Evolutionary conservation across 2,797 vertebrate species (phyloP).

Genomic region (Alectoris magna): DNA sequence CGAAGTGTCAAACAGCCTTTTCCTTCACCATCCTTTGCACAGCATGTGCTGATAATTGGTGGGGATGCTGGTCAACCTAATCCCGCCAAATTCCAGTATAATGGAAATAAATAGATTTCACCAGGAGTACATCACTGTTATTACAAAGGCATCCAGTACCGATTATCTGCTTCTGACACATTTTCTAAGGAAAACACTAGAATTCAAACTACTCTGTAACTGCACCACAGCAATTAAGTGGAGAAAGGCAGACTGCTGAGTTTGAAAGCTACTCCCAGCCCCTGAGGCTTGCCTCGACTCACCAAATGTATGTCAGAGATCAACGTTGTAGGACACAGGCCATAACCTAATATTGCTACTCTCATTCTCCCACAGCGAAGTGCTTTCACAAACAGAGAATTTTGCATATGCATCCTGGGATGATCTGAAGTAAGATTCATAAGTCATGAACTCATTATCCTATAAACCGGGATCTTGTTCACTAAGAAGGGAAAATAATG

Average conservation of each 20-base stretch:
- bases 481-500: neutral
- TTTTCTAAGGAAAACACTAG: neutral
- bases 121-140: neutral
- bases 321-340: neutral
- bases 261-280: neutral
- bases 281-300: neutral
- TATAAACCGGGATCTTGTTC: neutral
- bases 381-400: neutral
- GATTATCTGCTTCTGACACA: neutral
- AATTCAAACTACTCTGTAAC: neutral
- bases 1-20: neutral
- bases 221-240: neutral
- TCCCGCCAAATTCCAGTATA: neutral
- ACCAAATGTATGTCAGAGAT: neutral
- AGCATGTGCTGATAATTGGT: neutral
- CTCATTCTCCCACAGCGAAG: neutral
- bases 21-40: neutral
- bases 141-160: neutral
- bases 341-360: neutral
- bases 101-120: neutral
- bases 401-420: neutral
- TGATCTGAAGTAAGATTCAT: neutral
- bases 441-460: neutral
- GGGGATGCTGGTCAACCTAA: neutral
- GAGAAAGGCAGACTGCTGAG: neutral